Base-by-base conservation (phyloP, 2,113 vertebrate species). In the Guaruba guarouba region DNA sequence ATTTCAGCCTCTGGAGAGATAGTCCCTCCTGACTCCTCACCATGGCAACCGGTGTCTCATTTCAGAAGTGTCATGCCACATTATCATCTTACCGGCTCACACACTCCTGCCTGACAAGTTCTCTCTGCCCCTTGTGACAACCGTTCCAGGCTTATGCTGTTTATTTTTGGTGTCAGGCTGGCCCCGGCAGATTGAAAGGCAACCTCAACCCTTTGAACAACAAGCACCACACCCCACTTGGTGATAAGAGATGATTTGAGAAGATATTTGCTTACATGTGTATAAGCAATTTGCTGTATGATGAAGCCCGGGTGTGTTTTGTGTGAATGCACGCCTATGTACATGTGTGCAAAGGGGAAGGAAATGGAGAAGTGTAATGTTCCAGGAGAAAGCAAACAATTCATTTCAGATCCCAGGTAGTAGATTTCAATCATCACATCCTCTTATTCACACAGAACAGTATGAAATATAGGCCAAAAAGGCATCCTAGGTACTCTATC, bases 21-120 rank as follows among this genome's bases (percentile, higher is more conserved):
- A 93, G 98, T 99, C 98, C 98, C 98, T 99, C 98, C 98, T 98
- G 97, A 97, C 98, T 98, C 97, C 98, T 99, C 98, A 98, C 99
- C 99, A 99, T 99, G 99, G 99, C 98, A 99, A 99, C 99, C 98
- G 96, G 98, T 97, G 98, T 99, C 99, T 99, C 99, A 99, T 99
- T 99, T 99, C 99, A 99, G 99, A 99, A 99, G 99, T 99, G 99
- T 99, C 99, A 99, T 99, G 99, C 98, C 98, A 99, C 99, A 99
- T 99, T 99, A 99, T 99, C 99, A 98, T 99, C 98, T 97, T 95
- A 97, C 98, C 96, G 98, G 98, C 99, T 99, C 98, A 98, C 98
- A 98, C 98, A 98, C 98, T 98, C 98, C 97, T 84, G 97, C 98
- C 98, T 99, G 99, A 99, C 99, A 99, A 99, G 98, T 99, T 98